Evolutionary conservation across 2,888 invertebrate species (phyloP), one percentile per base, ranked within the genome.

Genomic region (Parnassius mnemosyne): DNA sequence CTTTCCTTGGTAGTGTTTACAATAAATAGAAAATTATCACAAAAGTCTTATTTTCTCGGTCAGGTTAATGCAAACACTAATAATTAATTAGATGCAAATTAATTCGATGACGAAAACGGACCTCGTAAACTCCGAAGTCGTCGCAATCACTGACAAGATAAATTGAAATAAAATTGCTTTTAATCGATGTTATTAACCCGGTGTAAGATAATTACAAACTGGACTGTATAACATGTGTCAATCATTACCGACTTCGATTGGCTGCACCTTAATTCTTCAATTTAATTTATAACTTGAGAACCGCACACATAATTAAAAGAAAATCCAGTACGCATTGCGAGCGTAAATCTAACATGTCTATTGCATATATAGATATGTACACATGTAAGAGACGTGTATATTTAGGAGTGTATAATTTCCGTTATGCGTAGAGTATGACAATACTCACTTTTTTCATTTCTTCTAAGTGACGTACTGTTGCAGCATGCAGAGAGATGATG

Each of bases 141-240:
- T 44, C 41, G 54, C 46, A 60, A 55, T 60, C 51, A 44, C n/a
- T 44, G 55, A 56, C 51, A 53, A n/a, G 41, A 51, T 54, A 42
- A 59, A 59, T 63, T 51, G 55, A 51, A 47, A 56, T 55, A 49
- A 52, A 63, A 59, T 63, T 59, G 46, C 63, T 11, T 55, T 52
- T 63, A 63, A 63, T 63, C 59, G 63, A 42, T 52, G 59, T 52
- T 42, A 59, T 63, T 63, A 59, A 59, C 55, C 51, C 13, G 52
- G 44, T 59, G 46, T 63, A 16, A 51, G 51, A 47, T 47, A 41
- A 55, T 63, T 51, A 59, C 47, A 46, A n/a, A 51, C 16, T 41
- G 50, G 52, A 54, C 43, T 10, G 47, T 25, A 43, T 49, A 10
- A 13, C 53, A 34, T 51, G 51, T 63, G 54, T 43, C 58, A 46